Evolutionary conservation across 2,113 vertebrate genomes (phyloP), one percentile per base, ranked within the genome.

Genomic region (Scolopax mira): DNA sequence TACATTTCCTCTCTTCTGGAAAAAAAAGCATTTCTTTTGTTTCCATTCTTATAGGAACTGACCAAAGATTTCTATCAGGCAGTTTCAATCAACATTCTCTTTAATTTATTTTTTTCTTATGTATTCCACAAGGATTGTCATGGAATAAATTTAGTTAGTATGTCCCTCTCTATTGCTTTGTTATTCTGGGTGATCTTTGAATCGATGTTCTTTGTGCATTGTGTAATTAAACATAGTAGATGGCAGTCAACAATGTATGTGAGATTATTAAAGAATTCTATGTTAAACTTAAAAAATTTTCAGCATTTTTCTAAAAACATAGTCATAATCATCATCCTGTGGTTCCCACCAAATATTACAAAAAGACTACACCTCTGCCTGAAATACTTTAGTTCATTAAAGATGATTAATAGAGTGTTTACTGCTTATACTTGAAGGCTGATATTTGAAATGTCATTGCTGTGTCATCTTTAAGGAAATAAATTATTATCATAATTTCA

Each of bases 391-490:
- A 80, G 48, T 89, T 85, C 66, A 65, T 84, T 95, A 83, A 7
- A 8, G 52, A 62, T 93, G 51, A 94, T 88, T 96, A 95, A 95
- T 80, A 77, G 60, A 85, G 41, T 89, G 89, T 89, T 95, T 96
- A 81, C 78, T 89, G 67, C 55, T 93, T 74, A 65, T 67, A 91
- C 52, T 41, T 93, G 86, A 95, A 82, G 60, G 22, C 17, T 97
- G 93, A 79, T 90, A 96, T 96, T 92, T 96, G 71, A 95, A 95
- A 95, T 92, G 30, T 65, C 57, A 41, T 58, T 86, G 78, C 79
- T 84, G 25, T 85, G 78, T 91, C 89, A 80, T 88, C 64, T 89
- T 90, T 64, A 85, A 95, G 54, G 31, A 87, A 79, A 85, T 4
- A 92, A 85, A 86, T 71, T 90, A 42, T 95, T 87, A 44, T 92